Percentiles rank a stretch among this genome's conserved stretches.
These are phyloP conservation scores for Colinus virginianus DNA, from an alignment of 2,113 vertebrate species.

Conservation along the genomic window DNA sequence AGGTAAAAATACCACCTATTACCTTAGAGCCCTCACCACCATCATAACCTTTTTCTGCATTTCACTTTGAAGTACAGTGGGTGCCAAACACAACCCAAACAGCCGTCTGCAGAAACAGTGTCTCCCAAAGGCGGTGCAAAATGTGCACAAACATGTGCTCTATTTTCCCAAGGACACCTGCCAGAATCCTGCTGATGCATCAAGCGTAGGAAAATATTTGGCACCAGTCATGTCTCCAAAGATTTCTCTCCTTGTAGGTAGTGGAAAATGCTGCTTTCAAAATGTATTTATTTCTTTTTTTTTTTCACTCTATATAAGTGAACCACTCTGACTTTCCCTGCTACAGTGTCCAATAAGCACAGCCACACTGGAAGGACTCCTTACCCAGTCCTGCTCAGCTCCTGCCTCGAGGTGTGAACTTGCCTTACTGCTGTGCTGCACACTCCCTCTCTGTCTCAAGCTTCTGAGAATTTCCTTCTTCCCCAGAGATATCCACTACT, in stretches of 20 bases:
- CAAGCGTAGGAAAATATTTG: conserved; percentile 48
- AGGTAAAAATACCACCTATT: background rate
- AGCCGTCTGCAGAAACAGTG: conserved; percentile 24
- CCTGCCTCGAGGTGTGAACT: conserved; percentile 18
- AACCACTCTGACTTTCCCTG: background rate
- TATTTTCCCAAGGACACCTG: conserved; percentile 61
- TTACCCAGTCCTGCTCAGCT: background rate
- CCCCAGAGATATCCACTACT: background rate
- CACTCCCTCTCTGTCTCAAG: background rate
- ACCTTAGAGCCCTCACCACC: background rate
- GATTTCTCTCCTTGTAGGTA: conserved; percentile 49
- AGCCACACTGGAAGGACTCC: background rate
- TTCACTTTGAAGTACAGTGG: background rate
- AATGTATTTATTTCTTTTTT: background rate
- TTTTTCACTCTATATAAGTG: background rate
- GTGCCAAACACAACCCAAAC: background rate
- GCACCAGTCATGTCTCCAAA: background rate
- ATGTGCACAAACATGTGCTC: conserved; percentile 16
- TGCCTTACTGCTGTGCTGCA: background rate
- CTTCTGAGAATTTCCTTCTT: background rate
- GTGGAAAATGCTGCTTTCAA: conserved; percentile 45
- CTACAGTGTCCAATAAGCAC: background rate
- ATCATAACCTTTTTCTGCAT: background rate
- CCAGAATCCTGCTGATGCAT: conserved; percentile 54
- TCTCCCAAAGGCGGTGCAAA: conserved; percentile 60